Conservation (phyloP, 1,140 invertebrate species). For the Melitaea cinxia region DNA sequence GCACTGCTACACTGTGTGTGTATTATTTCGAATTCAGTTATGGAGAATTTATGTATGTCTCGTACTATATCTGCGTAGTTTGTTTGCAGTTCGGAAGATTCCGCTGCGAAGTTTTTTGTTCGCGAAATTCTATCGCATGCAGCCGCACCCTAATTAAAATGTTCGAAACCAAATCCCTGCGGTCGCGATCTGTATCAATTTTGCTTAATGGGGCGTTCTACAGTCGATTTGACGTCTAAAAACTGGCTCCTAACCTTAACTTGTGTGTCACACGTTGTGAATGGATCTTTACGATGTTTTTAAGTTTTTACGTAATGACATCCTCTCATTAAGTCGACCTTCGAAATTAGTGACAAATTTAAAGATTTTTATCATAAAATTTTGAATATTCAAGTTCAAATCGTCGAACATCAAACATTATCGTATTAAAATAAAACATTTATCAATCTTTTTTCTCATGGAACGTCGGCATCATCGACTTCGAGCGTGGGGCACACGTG, state of each 20-base stretch:
- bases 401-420: neutral
- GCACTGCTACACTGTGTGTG: no score
- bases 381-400: neutral
- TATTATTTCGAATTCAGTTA: no score
- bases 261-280: slow-evolving; percentile 25
- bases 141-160: slow-evolving; percentile 71
- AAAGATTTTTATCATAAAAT: neutral
- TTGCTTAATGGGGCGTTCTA: slow-evolving; percentile 71
- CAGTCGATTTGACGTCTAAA: slow-evolving; percentile 46
- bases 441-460: slow-evolving; percentile 5
- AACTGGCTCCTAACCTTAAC: slow-evolving; percentile 40
- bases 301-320: slow-evolving; percentile 22
- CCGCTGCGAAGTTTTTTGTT: slow-evolving; percentile 35
- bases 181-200: slow-evolving; percentile 73
- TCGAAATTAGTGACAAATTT: neutral
- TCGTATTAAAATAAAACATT: neutral
- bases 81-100: slow-evolving; percentile 20
- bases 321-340: neutral
- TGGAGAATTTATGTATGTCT: neutral
- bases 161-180: slow-evolving; percentile 65
- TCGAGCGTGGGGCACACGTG: slow-evolving; percentile 14
- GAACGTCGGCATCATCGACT: slow-evolving; percentile 2
- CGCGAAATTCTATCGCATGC: slow-evolving; percentile 50
- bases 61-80: slow-evolving; percentile 12
- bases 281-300: slow-evolving; percentile 21